Evolutionary conservation across 2,888 invertebrate species (phyloP), one percentile per base, ranked within the genome.

Genomic region (Acleris holmiana): DNA sequence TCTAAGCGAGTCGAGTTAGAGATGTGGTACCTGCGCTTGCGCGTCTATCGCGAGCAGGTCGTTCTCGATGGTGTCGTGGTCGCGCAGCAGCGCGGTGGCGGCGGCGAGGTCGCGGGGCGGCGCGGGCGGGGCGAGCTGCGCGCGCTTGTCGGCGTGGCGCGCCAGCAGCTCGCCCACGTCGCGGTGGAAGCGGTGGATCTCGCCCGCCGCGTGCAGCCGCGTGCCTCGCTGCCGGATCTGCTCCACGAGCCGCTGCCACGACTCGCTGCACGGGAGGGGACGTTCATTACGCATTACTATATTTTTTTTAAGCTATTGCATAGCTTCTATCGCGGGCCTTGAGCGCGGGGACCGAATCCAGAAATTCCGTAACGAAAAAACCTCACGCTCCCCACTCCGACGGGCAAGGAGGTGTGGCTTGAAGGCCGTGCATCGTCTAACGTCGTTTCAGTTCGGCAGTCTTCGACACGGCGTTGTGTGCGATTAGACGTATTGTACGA

Each of bases 161-260:
- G 97, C 96, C 8, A 98, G 86, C 2, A 98, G 96, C 80, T 99
- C 99, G 21, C 96, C 97, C 1, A 97, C 98, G 87, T 99, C 99
- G 60, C 99, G 95, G 89, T 99, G 99, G 94, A 99, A 99, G 61
- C 98, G 95, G 88, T 99, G 99, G 71, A 99, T 98, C 91, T 99
- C 98, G 10, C 98, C 99, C 1, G 99, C 99, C 0, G 98, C 99
- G 80, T 96, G 95, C 46, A 99, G 92, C 48, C 98, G 96, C 68
- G 96, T 95, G 70, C 97, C 97, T 15, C 99, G 95, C 55, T 96
- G 95, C 73, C 96, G 96, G 66, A 99, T 96, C 80, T 97, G 95
- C 57, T 97, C 96, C 56, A 98, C 93, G 0, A 99, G 94, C 51
- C 96, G 95, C 70, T 97, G 96, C 99, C 99, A 99, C 4, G 95